Evolutionary conservation across 1,140 invertebrate species (phyloP), one percentile per base, ranked within the genome.

Genomic region (Leptinotarsa undecemlineata): DNA sequence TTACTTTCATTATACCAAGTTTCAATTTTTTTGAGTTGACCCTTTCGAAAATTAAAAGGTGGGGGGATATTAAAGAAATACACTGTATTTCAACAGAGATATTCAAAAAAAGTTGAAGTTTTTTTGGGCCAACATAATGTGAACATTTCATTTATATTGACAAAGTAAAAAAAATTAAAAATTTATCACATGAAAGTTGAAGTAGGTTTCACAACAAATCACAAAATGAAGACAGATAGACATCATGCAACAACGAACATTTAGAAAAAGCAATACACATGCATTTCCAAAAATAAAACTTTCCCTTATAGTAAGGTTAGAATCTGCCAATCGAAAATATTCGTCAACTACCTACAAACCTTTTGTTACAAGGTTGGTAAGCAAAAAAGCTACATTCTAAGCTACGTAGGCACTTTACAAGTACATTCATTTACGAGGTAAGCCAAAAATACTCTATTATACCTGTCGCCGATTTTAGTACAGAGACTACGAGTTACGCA

Each of bases 241-340:
- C 4, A 15, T 57, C 15, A 57, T 19, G n/a, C 51, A 57, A 57
- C 51, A 57, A 57, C 14, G 0, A 57, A 57, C 51, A 57, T 15
- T 17, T 57, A 57, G 51, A 57, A 19, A 15, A 57, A 77, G 57
- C 70, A 74, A 33, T 51, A 61, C 48, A 66, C 74, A 80, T 77
- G 74, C 78, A 87, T 85, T 63, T 62, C 83, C 81, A 84, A 84
- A 81, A 85, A 83, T 86, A 86, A 75, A 77, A 80, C 81, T 82
- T 84, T 84, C 83, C 84, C 82, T 85, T 85, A 85, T 85, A 85
- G 84, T 85, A 85, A 85, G 84, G 84, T 83, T 74, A 82, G 79
- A 83, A 73, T 83, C 77, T 76, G 79, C 72, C 78, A 82, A 83
- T 76, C 74, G 71, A 23, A 75, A 74, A 77, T 51, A 57, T 66